Evolutionary conservation across 2,797 vertebrate genomes (phyloP), one percentile per base, ranked within the genome.

Genomic region (Hapalemur alaotrensis): DNA sequence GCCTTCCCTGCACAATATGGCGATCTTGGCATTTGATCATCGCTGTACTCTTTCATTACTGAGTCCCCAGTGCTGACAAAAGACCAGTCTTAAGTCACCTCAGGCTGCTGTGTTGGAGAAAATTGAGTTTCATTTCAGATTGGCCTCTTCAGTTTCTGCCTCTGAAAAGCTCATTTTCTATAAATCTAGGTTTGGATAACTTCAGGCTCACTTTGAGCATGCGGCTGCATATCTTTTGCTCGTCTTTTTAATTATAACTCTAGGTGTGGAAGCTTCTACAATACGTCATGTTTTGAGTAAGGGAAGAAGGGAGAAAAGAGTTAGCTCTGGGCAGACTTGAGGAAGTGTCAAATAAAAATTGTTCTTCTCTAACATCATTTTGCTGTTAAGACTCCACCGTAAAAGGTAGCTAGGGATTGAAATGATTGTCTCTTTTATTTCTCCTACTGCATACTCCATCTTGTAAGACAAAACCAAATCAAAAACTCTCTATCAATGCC

Each of bases 131-230:
- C 95, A 83, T 96, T 95, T 94, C 93, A 88, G 91, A 95, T 96
- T 94, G 96, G 94, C 91, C 96, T 97, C 96, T 98, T 97, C 93
- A 96, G 94, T 85, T 94, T 97, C 93, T 97, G 86, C 94, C 86
- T 92, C 91, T 80, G 94, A 90, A 96, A 97, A 98, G 93, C 96
- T 96, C 96, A 93, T 98, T 97, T 98, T 96, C 97, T 95, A 46
- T 95, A 96, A 96, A 97, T 96, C 96, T 93, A 30, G 91, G 87
- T 76, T 97, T 85, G 87, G 81, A 73, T 96, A 94, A 95, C 96
- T 97, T 85, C 78, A 85, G 97, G 89, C 87, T 92, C 87, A 97
- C 95, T 95, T 85, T 83, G 81, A 92, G 72, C 95, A 82, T 93
- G 91, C 12, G 3, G 50, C 87, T 89, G 95, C 94, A 72, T 98